Conservation (phyloP, 2,888 invertebrate genomes). For the Agrotis puta region DNA sequence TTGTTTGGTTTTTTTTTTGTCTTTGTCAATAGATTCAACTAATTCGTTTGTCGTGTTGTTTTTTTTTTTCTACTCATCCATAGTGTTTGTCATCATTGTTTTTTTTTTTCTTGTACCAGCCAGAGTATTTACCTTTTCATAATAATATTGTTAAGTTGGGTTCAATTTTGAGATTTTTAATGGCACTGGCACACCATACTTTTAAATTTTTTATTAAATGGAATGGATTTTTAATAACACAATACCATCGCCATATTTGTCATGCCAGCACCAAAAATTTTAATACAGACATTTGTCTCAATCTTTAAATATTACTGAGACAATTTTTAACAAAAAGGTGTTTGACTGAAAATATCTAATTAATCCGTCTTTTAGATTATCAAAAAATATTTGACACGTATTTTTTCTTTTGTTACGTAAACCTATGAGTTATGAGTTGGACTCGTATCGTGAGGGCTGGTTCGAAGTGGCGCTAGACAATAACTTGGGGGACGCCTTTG, state of each 20-base stretch:
- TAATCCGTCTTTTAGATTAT: too few relatives aligned
- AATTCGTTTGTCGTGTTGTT: conserved; percentile 72
- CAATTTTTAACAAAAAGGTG: too few relatives aligned
- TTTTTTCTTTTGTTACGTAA: too few relatives aligned
- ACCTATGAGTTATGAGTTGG: too few relatives aligned
- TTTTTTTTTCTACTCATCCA: conserved; percentile 64
- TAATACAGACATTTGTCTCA: background rate
- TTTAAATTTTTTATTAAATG: background rate
- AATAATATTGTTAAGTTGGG: conserved; percentile 8
- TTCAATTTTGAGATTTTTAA: conserved; percentile 4
- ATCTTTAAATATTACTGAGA: background rate
- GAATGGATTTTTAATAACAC: conserved; percentile 13
- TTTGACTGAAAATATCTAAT: too few relatives aligned
- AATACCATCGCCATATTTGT: conserved; percentile 18
- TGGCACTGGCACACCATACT: conserved; percentile 20
- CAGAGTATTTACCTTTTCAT: conserved; percentile 22
- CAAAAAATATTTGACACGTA: too few relatives aligned
- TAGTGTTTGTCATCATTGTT: conserved; percentile 53
- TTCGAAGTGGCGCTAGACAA: too few relatives aligned
- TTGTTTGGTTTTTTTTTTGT: conserved; percentile 54
- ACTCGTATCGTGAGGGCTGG: too few relatives aligned
- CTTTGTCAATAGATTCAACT: conserved; percentile 63
- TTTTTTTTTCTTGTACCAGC: conserved; percentile 38
- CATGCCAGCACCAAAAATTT: conserved; percentile 23
- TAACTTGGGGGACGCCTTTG: too few relatives aligned